Evolutionary conservation across 2,888 invertebrate genomes (phyloP).

Genomic region (Blastobasis lacticolella): DNA sequence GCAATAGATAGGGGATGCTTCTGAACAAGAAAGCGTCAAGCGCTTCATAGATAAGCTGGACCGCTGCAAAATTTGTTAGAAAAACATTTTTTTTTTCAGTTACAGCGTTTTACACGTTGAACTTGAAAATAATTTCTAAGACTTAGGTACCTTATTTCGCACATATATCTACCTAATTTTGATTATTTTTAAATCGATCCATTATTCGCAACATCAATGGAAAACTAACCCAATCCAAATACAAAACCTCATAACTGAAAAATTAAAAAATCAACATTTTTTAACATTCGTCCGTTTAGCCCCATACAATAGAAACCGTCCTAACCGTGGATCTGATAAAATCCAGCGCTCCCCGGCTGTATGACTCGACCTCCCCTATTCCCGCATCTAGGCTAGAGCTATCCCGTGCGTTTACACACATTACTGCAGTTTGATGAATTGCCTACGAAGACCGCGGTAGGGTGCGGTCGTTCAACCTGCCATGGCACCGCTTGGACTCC

Average conservation of each 20-base stretch:
- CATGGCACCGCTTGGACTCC: neutral
- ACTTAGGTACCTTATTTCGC: too few species aligned
- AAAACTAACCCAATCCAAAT: too few species aligned
- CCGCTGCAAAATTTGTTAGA: slow-evolving; percentile 15
- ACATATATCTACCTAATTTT: too few species aligned
- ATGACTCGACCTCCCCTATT: slow-evolving; percentile 35
- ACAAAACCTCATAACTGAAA: too few species aligned
- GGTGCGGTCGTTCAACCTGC: slow-evolving; percentile 48
- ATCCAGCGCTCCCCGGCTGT: slow-evolving; percentile 42
- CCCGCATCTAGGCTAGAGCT: slow-evolving; percentile 37
- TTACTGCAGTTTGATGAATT: slow-evolving; percentile 64
- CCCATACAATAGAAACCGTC: too few species aligned
- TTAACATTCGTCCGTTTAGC: too few species aligned
- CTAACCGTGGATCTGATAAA: slow-evolving; percentile 15
- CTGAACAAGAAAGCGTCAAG: slow-evolving; percentile 36
- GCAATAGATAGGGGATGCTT: slow-evolving; percentile 59
- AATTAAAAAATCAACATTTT: too few species aligned
- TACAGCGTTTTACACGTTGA: slow-evolving; percentile 4
- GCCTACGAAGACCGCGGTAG: slow-evolving; percentile 14
- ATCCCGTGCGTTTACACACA: slow-evolving; percentile 55
- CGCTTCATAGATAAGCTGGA: slow-evolving; percentile 48
- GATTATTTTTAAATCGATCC: too few species aligned
- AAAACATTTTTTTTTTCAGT: neutral
- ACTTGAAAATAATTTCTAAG: neutral
- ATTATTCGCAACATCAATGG: too few species aligned